Evolutionary conservation across 2,113 vertebrate genomes (phyloP), one percentile per base, ranked within the genome.

Genomic region (Cacatua alba): DNA sequence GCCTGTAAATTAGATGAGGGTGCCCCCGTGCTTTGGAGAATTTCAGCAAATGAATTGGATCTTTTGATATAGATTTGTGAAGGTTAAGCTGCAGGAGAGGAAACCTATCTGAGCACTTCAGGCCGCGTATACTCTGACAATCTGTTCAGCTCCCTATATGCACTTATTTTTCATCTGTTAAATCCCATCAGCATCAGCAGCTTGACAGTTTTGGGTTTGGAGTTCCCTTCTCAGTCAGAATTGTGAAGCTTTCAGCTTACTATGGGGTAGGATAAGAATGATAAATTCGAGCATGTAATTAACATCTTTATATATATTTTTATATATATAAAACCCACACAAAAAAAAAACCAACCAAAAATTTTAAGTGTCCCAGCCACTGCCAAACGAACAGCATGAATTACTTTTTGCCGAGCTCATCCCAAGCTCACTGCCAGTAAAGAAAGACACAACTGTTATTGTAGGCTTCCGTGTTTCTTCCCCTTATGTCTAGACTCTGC

Each of bases 1-100:
- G 98, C 95, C 91, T 98, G 92, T 97, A 97, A 98, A 98, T 97
- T 92, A 98, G 95, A 95, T 68, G 83, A 93, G 93, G 96, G 84
- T 96, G 87, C 85, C 96, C 96, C 94, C 65, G 59, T 71, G 91
- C 90, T 97, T 90, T 63, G 96, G 89, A 74, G 94, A 93, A 94
- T 93, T 95, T 97, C 92, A 94, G 87, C 85, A 94, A 93, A 94
- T 59, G 91, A 96, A 96, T 78, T 80, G 87, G 63, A 85, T 91
- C 94, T 96, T 97, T 97, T 94, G 90, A 95, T 94, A 91, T 6
- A 92, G 72, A 62, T 92, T 96, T 81, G 55, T 75, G 88, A 92
- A 96, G 97, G 94, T 92, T 95, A 97, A 95, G 63, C 83, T 78
- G 78, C 85, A 80, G 97, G 70, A 67, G 72, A 90, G 91, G 91